Percentiles rank a stretch among this genome's conserved stretches.
Evolutionary conservation across 1,140 invertebrate genomes (phyloP).

Genomic region (Drosophila rhopaloa): DNA sequence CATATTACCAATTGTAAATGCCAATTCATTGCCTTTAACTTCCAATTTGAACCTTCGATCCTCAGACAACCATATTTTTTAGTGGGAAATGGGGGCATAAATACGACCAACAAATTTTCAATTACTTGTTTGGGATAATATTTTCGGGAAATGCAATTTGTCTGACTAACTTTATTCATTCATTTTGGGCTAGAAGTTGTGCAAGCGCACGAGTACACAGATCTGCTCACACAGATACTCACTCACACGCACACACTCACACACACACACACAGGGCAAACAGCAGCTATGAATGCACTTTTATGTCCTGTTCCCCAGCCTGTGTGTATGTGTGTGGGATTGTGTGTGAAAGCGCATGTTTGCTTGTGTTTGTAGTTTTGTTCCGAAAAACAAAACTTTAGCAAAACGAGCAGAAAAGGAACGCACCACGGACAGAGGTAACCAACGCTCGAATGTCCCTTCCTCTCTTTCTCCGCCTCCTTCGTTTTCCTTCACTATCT

Average conservation of each 20-base stretch:
- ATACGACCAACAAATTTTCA: conserved; percentile 76
- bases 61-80: not conserved
- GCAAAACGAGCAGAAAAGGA: conserved; percentile 45
- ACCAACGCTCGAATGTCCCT: not conserved
- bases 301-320: conserved; percentile 43
- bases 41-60: not conserved
- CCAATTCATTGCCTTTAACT: not conserved
- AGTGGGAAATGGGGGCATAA: conserved; percentile 39
- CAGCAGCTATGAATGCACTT: conserved; percentile 66
- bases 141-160: conserved; percentile 79
- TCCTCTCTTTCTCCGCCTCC: not conserved
- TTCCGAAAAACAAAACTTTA: conserved; percentile 67
- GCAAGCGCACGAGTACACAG: conserved; percentile 29
- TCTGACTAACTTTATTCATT: conserved; percentile 80
- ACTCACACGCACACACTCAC: not conserved
- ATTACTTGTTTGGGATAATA: conserved; percentile 81
- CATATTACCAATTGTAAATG: not conserved
- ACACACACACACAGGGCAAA: conserved; percentile 39
- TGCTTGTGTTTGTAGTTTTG: conserved; percentile 73
- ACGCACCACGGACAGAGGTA: conserved; percentile 23
- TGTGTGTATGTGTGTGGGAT: conserved; percentile 22
- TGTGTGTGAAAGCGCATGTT: conserved; percentile 43
- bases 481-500: not conserved
- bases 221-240: conserved; percentile 11
- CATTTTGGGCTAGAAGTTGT: conserved; percentile 71